These are phyloP conservation scores for Triplophysa yarkandensis DNA, from an alignment of 2,797 vertebrate species.

Conservation along the genomic window DNA sequence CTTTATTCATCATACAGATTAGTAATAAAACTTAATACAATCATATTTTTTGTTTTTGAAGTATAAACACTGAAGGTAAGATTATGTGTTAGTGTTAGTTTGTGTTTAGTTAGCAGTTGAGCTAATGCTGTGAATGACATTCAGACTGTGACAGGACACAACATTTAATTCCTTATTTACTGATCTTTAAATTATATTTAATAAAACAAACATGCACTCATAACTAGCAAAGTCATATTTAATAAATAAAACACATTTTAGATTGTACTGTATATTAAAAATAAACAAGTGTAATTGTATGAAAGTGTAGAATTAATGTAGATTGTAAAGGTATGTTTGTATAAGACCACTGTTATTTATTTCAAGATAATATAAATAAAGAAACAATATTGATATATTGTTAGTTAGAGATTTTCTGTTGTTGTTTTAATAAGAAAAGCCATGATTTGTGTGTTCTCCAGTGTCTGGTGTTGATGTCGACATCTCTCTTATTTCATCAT, in stretches of 20 bases:
- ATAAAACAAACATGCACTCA: too few relatives aligned
- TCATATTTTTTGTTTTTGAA: background rate
- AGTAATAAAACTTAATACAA: background rate
- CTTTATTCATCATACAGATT: background rate
- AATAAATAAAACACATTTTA: too few relatives aligned
- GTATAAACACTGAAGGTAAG: background rate
- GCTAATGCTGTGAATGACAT: background rate
- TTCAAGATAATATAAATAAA: too few relatives aligned
- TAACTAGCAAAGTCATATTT: too few relatives aligned
- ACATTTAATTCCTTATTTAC: background rate
- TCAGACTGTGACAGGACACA: background rate
- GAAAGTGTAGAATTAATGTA: too few relatives aligned
- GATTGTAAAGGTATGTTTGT: too few relatives aligned
- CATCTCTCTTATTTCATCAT: constrained; percentile 55
- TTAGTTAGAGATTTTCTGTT: background rate
- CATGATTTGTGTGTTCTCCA: constrained; percentile 36
- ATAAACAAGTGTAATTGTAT: too few relatives aligned
- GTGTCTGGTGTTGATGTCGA: constrained; percentile 68
- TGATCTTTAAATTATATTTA: too few relatives aligned
- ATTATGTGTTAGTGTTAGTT: background rate
- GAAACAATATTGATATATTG: background rate
- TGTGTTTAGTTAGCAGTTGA: background rate
- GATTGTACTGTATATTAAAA: too few relatives aligned
- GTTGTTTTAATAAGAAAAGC: background rate
- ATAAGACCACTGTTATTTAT: too few relatives aligned